phyloP scores from a whole-genome alignment of 2,113 vertebrate genomes.

The Lampris megalopsis region DNA sequence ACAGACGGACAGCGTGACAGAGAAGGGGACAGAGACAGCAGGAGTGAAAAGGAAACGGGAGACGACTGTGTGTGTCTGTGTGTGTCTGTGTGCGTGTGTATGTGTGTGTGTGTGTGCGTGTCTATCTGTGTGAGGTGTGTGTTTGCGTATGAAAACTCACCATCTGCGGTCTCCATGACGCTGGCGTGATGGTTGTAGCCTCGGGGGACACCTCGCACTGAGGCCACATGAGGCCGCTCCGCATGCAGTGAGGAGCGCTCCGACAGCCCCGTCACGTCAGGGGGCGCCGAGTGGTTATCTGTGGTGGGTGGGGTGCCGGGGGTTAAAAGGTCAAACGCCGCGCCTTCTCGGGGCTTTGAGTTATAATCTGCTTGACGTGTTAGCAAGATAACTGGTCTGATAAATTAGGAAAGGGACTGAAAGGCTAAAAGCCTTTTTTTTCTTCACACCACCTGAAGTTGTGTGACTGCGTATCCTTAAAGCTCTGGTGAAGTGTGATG shows the following conservation, averaged over 20 bases:
- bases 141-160: conserved; percentile 81
- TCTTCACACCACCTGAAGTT: background rate
- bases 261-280: conserved; percentile 92
- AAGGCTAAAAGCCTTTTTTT: background rate
- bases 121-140: background rate
- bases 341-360: conserved; percentile 17
- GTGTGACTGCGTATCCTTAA: background rate
- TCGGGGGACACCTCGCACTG: conserved; percentile 86
- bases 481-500: background rate
- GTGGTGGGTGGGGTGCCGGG: conserved; percentile 73
- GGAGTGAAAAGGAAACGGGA: conserved; percentile 40
- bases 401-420: background rate
- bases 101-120: conserved; percentile 5
- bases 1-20: conserved; percentile 34
- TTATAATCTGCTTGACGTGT: conserved; percentile 14
- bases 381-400: conserved; percentile 2
- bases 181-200: conserved; percentile 83
- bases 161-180: conserved; percentile 93
- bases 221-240: conserved; percentile 87
- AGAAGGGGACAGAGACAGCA: conserved; percentile 65
- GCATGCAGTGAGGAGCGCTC: conserved; percentile 78
- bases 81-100: background rate
- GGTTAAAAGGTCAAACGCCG: conserved; percentile 65
- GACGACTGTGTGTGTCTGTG: conserved; percentile 8
- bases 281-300: conserved; percentile 92